Conservation (phyloP, 2,797 vertebrate species). For the Diceros bicornis region DNA sequence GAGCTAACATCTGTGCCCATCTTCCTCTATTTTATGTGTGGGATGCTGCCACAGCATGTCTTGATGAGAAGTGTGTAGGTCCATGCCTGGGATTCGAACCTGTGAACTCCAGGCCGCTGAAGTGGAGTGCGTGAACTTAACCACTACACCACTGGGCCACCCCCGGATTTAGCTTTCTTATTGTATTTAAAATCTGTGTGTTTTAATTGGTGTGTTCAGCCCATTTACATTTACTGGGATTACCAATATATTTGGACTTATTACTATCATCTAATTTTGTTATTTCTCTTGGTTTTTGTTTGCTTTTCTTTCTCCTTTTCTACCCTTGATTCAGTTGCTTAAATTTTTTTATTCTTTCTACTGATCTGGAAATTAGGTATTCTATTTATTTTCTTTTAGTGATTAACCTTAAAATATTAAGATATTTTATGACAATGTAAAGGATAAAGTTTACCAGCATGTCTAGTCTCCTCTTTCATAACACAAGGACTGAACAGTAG, state of each 20-base stretch:
- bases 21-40: too few relatives aligned
- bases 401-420: conserved; percentile 13
- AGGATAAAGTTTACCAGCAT: conserved; percentile 19
- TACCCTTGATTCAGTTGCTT: not conserved
- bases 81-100: too few relatives aligned
- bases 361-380: conserved; percentile 23
- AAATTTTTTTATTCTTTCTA: not conserved
- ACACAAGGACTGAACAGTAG: not conserved
- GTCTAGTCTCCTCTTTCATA: not conserved
- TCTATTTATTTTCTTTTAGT: conserved; percentile 19
- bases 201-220: not conserved
- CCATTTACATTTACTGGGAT: not conserved
- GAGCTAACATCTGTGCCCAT: too few relatives aligned
- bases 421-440: conserved; percentile 28
- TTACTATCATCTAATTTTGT: not conserved
- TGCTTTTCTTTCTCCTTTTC: not conserved
- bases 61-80: too few relatives aligned
- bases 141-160: too few relatives aligned
- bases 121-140: too few relatives aligned
- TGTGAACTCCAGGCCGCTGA: too few relatives aligned
- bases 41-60: too few relatives aligned
- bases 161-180: not conserved
- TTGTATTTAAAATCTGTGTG: not conserved
- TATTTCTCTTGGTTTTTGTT: conserved; percentile 5
- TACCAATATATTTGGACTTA: conserved; percentile 21